Conservation (phyloP, 2,113 vertebrate genomes). For the Castor canadensis region DNA sequence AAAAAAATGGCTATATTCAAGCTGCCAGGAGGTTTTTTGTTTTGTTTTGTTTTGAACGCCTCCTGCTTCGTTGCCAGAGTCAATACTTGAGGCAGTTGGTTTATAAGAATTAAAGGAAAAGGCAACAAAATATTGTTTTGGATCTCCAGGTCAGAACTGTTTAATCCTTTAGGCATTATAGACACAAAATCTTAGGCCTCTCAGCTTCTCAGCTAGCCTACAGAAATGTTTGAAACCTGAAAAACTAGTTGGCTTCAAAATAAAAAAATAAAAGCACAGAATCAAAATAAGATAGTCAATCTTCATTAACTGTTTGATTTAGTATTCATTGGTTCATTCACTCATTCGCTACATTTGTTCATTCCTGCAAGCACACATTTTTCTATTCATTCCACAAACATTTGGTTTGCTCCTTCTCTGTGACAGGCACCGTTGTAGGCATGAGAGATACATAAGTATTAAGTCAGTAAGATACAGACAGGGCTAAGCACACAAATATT, state of each 20-base stretch:
- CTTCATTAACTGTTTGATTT: background rate
- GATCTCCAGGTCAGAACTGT: background rate
- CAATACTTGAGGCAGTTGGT: background rate
- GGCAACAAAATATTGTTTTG: background rate
- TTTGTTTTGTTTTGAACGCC: conserved; percentile 36
- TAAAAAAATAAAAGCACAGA: conserved; percentile 18
- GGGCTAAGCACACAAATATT: background rate
- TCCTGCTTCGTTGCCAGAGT: background rate
- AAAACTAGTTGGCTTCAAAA: background rate
- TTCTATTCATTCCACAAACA: background rate
- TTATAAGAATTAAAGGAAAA: conserved; percentile 52
- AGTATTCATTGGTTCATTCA: background rate
- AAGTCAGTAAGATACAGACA: conserved; percentile 7
- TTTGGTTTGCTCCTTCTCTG: background rate
- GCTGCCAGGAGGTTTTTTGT: background rate
- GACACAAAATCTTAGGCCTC: conserved; percentile 22
- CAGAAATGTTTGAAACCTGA: background rate
- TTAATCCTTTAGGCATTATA: background rate
- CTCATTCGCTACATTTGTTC: background rate
- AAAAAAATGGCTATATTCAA: background rate
- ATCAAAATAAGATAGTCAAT: background rate
- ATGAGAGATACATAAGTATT: background rate
- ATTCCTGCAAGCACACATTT: background rate
- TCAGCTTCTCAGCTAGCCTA: background rate
- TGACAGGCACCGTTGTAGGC: background rate